These are phyloP conservation scores for Hippocampus mohnikei DNA, from an alignment of 2,113 vertebrate species.

Conservation along the genomic window DNA sequence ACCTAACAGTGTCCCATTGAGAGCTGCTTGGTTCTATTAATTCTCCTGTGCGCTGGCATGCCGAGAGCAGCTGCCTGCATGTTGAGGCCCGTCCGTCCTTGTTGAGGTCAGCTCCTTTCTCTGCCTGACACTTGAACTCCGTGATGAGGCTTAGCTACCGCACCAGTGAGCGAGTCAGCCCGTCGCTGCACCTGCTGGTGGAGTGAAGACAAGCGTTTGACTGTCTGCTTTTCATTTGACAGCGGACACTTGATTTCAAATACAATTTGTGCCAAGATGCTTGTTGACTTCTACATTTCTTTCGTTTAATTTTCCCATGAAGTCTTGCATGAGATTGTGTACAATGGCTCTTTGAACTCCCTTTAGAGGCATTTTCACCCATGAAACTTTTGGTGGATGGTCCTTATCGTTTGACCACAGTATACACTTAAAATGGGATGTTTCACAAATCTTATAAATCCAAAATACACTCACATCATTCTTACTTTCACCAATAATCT, in stretches of 20 bases:
- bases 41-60: constrained; percentile 49
- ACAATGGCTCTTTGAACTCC: too few species aligned
- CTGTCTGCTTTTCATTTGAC: not conserved
- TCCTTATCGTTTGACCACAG: too few species aligned
- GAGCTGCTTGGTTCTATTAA: constrained; percentile 68
- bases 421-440: not conserved
- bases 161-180: constrained; percentile 3
- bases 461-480: not conserved
- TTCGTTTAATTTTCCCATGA: not conserved
- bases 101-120: constrained; percentile 43
- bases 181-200: constrained; percentile 7
- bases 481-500: not conserved
- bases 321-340: too few species aligned
- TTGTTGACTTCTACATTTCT: not conserved
- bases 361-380: not conserved
- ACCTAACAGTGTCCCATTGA: constrained; percentile 56
- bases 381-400: not conserved
- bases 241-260: too few species aligned
- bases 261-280: not conserved
- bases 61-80: constrained; percentile 65
- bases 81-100: constrained; percentile 59
- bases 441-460: not conserved
- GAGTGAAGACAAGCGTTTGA: constrained; percentile 9
- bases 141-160: constrained; percentile 18
- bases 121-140: constrained; percentile 50